phyloP scores from a whole-genome alignment of 2,888 invertebrate species.

The Smittia aterrima region DNA sequence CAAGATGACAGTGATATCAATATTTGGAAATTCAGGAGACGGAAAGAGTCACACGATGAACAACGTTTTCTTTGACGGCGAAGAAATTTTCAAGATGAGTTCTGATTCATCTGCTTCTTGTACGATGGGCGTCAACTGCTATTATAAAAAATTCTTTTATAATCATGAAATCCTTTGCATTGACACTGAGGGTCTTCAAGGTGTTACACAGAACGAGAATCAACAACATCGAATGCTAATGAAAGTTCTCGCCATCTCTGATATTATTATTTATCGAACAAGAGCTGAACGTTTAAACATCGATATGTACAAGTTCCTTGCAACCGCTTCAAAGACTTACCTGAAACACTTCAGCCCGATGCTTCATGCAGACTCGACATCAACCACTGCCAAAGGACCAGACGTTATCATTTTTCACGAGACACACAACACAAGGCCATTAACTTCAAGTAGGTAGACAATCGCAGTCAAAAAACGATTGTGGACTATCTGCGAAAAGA shows the following conservation, averaged over 20 bases:
- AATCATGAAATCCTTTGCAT: slow-evolving; percentile 65
- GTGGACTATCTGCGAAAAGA: too few relatives aligned
- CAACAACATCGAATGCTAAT: slow-evolving; percentile 58
- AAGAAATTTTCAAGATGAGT: slow-evolving; percentile 55
- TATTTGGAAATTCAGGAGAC: slow-evolving; percentile 82
- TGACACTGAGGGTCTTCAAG: slow-evolving; percentile 78
- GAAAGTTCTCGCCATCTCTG: slow-evolving; percentile 67
- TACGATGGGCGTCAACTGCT: slow-evolving; percentile 76
- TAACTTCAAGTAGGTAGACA: slow-evolving; percentile 57
- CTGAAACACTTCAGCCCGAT: slow-evolving; percentile 68
- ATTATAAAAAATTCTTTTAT: slow-evolving; percentile 59
- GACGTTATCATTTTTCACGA: slow-evolving; percentile 78
- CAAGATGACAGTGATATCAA: slow-evolving; percentile 47
- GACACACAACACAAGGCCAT: slow-evolving; percentile 67
- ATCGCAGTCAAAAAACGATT: background rate
- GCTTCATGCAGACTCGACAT: slow-evolving; percentile 48
- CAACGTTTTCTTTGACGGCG: slow-evolving; percentile 65
- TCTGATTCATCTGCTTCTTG: slow-evolving; percentile 61
- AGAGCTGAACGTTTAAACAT: slow-evolving; percentile 70
- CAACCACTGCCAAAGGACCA: slow-evolving; percentile 62
- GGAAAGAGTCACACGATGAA: slow-evolving; percentile 79
- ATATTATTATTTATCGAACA: slow-evolving; percentile 74
- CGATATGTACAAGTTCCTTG: slow-evolving; percentile 75
- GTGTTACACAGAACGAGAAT: slow-evolving; percentile 52
- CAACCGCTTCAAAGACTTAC: slow-evolving; percentile 73